These are phyloP conservation scores for Crenuchus spilurus DNA, from an alignment of 2,797 vertebrate genomes.

Conservation along the genomic window DNA sequence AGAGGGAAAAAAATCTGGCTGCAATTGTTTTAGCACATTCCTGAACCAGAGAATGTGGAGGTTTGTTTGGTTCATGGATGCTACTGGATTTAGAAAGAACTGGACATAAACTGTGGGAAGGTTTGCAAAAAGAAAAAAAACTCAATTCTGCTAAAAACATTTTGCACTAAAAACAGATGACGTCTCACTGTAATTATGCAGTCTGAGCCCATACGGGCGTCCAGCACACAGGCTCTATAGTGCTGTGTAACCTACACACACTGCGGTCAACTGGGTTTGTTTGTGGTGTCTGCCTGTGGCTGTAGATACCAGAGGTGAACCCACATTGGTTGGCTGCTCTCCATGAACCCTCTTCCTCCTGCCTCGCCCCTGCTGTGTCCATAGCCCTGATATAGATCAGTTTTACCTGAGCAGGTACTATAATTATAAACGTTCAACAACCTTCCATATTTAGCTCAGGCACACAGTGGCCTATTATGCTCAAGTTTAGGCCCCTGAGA, in stretches of 20 bases:
- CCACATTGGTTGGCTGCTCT: slow-evolving; percentile 41
- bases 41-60: background rate
- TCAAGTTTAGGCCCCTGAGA: too few species aligned
- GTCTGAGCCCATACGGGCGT: slow-evolving; percentile 20
- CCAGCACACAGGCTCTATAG: slow-evolving; percentile 21
- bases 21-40: background rate
- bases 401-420: background rate
- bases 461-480: too few species aligned
- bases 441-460: too few species aligned
- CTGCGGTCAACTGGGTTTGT: slow-evolving; percentile 33
- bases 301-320: slow-evolving; percentile 69
- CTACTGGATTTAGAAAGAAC: background rate
- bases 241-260: slow-evolving; percentile 15
- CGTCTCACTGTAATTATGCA: slow-evolving; percentile 51
- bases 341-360: slow-evolving; percentile 23
- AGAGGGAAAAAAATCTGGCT: too few species aligned
- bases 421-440: too few species aligned
- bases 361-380: slow-evolving; percentile 47
- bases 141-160: slow-evolving; percentile 54
- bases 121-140: slow-evolving; percentile 43
- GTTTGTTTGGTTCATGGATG: background rate
- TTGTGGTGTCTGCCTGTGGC: slow-evolving; percentile 49
- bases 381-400: background rate
- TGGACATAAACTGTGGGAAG: background rate
- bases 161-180: slow-evolving; percentile 51